A percentile compares a stretch with the other conserved stretches of the same genome.
Evolutionary conservation across 2,797 vertebrate genomes (phyloP).

Genomic region (Neosilurus hyrtlii): DNA sequence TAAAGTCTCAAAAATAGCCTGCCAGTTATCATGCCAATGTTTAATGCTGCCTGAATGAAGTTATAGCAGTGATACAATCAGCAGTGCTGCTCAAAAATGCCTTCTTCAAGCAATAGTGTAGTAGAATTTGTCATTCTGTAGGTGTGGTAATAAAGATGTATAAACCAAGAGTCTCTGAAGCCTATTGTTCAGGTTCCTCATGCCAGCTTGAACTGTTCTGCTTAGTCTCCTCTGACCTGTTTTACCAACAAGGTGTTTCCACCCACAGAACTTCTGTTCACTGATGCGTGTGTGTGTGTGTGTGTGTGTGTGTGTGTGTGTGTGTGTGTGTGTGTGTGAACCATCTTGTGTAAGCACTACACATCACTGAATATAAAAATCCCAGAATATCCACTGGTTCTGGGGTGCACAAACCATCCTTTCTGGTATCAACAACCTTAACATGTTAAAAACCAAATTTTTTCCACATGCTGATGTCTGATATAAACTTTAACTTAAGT

Average conservation of each 20-base stretch:
- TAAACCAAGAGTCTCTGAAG: neutral
- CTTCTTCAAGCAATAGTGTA: conserved; percentile 8
- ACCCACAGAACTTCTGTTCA: neutral
- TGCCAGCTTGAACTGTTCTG: neutral
- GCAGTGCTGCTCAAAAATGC: conserved; percentile 31
- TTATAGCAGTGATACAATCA: conserved; percentile 24
- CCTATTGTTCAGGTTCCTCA: too few relatives aligned
- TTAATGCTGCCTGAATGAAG: conserved; percentile 41
- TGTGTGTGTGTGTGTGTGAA: neutral
- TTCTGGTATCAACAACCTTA: too few relatives aligned
- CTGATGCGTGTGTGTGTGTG: neutral
- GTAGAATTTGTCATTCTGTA: neutral
- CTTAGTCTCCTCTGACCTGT: neutral
- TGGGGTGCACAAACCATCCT: too few relatives aligned
- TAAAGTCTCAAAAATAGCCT: conserved; percentile 41
- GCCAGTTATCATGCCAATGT: conserved; percentile 31
- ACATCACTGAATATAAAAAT: neutral
- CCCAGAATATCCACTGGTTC: neutral
- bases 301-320: too few relatives aligned
- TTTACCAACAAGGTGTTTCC: neutral
- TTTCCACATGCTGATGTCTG: neutral
- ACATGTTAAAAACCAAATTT: too few relatives aligned
- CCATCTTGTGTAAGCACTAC: neutral
- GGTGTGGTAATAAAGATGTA: neutral
- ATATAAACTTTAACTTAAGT: neutral